Evolutionary conservation across 1,140 invertebrate genomes (phyloP), one percentile per base, ranked within the genome.

Genomic region (Caerostris darwini): DNA sequence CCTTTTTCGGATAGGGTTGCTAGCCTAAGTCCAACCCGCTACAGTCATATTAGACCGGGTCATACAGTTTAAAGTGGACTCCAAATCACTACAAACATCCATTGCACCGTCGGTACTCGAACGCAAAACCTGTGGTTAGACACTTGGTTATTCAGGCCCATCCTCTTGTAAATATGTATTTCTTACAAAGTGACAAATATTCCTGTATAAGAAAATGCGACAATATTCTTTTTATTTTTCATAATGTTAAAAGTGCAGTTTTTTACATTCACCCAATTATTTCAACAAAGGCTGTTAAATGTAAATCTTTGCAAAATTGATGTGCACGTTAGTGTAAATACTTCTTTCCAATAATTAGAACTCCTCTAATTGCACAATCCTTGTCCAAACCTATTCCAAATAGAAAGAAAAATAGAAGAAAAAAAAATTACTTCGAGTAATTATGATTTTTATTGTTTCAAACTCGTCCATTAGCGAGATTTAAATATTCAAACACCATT

Each of bases 381-480:
- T 34, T 77, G 14, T 77, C 50, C 53, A 77, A 34, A 77, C 50
- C 19, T 50, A 77, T 77, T 50, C 71, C 8, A 50, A 77, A 71
- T 12, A 53, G 34, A 50, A 71, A 53, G 7, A 50, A 34, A 34
- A 34, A 10, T 61, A 34, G 3, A 50, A 53, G 53, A 77, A 64
- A 64, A 64, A 61, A 14, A 8, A 19, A 34, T 8, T 50, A 3
- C 34, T 50, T 53, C 34, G 69, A 14, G 34, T 77, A 77, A 50
- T 77, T 77, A 77, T 77, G 71, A 77, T 77, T 77, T 77, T 77
- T 77, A 77, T 77, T 34, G 5, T 50, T 5, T 3, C 71, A 12
- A 3, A 8, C 71, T 77, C 7, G 7, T 77, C 71, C 71, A 77
- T 77, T 77, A 77, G 71, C 50, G 71, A 8, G 34, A 53, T 77